A percentile compares a stretch with the other conserved stretches of the same genome.
Evolutionary conservation across 1,140 invertebrate genomes (phyloP).

Genomic region (Sinonovacula constricta): DNA sequence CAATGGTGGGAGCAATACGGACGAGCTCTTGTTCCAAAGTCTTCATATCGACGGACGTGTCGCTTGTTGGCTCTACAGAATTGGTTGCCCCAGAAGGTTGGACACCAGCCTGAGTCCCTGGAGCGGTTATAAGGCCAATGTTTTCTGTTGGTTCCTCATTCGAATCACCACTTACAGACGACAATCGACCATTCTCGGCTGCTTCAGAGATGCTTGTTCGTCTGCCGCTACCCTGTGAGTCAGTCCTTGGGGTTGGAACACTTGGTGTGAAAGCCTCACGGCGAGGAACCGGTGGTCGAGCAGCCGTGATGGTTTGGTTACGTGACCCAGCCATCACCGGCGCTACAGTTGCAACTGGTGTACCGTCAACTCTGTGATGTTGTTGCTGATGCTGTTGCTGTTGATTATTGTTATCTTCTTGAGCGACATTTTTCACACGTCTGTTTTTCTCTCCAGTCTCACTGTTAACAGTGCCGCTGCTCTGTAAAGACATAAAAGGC

Average conservation of each 20-base stretch:
- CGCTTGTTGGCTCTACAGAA: background rate
- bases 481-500: conserved; percentile 8
- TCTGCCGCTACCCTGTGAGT: background rate
- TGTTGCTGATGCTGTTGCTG: too few relatives aligned
- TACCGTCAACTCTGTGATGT: background rate
- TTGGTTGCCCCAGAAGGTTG: background rate
- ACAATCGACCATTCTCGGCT: background rate
- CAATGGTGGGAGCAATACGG: conserved; percentile 42
- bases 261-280: background rate
- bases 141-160: background rate
- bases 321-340: background rate
- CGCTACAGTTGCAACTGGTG: conserved; percentile 35
- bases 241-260: background rate
- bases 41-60: conserved; percentile 42
- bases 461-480: conserved; percentile 45
- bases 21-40: conserved; percentile 46
- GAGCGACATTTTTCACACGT: background rate
- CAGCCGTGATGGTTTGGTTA: background rate
- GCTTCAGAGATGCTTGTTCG: conserved; percentile 11
- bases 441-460: conserved; percentile 43
- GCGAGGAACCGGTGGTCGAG: too few relatives aligned
- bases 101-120: background rate
- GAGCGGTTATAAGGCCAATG: too few relatives aligned
- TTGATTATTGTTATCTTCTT: conserved; percentile 11
- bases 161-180: conserved; percentile 3